phyloP scores from a whole-genome alignment of 2,797 vertebrate genomes.

The Pteropus rufus region DNA sequence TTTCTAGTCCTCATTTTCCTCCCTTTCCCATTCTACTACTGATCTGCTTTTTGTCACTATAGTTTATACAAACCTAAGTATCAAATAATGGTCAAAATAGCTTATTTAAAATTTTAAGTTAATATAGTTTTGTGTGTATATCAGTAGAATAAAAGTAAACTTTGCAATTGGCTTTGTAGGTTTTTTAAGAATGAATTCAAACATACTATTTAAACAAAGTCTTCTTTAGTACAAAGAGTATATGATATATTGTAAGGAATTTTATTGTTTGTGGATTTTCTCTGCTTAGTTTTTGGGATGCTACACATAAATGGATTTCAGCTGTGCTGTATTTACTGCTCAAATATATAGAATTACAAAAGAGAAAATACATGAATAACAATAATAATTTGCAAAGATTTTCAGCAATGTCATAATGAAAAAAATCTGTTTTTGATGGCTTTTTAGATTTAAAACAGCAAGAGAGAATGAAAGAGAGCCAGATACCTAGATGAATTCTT shows the following conservation, averaged over 20 bases:
- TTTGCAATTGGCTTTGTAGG: neutral
- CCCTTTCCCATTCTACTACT: neutral
- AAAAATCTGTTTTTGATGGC: slow-evolving; percentile 2
- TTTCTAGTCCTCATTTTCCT: neutral
- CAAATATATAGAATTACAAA: slow-evolving; percentile 57
- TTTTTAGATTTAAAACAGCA: slow-evolving; percentile 41
- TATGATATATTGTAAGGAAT: slow-evolving; percentile 46
- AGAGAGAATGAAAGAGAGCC: neutral
- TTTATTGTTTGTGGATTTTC: slow-evolving; percentile 65
- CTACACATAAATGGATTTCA: slow-evolving; percentile 68
- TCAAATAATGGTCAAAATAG: neutral
- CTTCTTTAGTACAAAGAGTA: slow-evolving; percentile 51
- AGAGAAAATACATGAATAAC: slow-evolving; percentile 43
- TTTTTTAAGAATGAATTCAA: slow-evolving; percentile 54
- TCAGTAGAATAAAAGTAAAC: neutral
- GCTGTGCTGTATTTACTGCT: slow-evolving; percentile 61
- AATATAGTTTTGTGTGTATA: neutral
- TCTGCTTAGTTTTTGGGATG: slow-evolving; percentile 66
- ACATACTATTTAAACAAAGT: slow-evolving; percentile 50
- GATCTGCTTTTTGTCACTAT: neutral
- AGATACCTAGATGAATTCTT: slow-evolving; percentile 1
- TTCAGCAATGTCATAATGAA: slow-evolving; percentile 48
- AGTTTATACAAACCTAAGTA: neutral
- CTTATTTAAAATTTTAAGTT: neutral
- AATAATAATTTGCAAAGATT: slow-evolving; percentile 54